phyloP scores from a whole-genome alignment of 2,113 vertebrate species.

The Burhinus bistriatus region DNA sequence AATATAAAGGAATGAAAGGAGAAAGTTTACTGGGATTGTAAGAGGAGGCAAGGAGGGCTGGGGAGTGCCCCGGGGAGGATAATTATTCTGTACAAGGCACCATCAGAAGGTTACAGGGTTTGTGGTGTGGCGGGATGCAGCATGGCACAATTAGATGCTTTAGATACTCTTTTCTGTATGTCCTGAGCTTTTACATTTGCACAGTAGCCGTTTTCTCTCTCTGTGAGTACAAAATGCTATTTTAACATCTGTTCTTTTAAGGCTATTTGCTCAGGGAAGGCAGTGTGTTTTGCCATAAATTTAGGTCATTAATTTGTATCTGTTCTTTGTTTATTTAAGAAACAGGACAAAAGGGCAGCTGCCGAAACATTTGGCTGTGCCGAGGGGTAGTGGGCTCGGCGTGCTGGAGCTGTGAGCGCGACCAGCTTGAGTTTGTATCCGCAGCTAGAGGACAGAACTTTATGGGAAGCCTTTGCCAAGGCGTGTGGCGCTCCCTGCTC shows the following conservation, averaged over 20 bases:
- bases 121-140: background rate
- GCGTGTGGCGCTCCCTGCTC: conserved; percentile 57
- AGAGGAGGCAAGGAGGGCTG: background rate
- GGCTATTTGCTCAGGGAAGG: conserved; percentile 82
- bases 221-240: conserved; percentile 74
- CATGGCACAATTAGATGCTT: conserved; percentile 41
- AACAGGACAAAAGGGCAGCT: conserved; percentile 99
- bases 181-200: conserved; percentile 49
- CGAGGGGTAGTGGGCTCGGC: conserved; percentile 93
- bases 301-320: conserved; percentile 99
- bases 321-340: conserved; percentile 99
- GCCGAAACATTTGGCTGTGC: conserved; percentile 98
- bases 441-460: conserved; percentile 85
- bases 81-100: conserved; percentile 39
- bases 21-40: conserved; percentile 39
- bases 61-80: background rate
- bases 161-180: conserved; percentile 65
- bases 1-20: conserved; percentile 40
- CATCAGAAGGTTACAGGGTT: conserved; percentile 33
- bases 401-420: conserved; percentile 81
- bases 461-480: conserved; percentile 83
- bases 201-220: conserved; percentile 64
- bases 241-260: conserved; percentile 93
- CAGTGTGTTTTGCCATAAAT: conserved; percentile 90
- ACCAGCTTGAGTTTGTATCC: conserved; percentile 93